Evolutionary conservation across 64 coral and sea anemone species (phyloP).

Genomic region (Montipora sp.): DNA sequence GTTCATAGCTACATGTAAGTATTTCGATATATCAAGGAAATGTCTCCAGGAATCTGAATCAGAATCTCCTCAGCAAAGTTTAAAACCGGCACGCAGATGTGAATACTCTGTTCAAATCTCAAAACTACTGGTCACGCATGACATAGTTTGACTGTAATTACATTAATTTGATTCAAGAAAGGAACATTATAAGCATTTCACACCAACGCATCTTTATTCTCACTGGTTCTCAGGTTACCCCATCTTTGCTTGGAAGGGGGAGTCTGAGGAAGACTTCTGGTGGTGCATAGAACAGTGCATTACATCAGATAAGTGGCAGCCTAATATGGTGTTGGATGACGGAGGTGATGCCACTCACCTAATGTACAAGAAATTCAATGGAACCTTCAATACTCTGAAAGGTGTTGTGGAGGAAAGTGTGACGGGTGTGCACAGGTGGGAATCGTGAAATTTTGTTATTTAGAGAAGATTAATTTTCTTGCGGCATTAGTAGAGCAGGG

Average conservation of each 20-base stretch:
- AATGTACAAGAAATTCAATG: constrained; percentile 99
- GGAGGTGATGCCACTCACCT: constrained; percentile 99
- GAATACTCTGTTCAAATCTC: too few relatives aligned
- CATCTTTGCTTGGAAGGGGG: constrained; percentile 99
- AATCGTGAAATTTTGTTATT: too few relatives aligned
- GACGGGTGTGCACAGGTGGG: constrained; percentile 96
- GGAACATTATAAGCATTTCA: too few relatives aligned
- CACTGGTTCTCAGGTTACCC: constrained; percentile 76
- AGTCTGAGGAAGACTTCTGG: constrained; percentile 99
- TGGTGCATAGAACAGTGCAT: constrained; percentile 99
- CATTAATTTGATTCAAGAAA: too few relatives aligned
- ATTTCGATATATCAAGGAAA: too few relatives aligned
- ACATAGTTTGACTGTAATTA: too few relatives aligned
- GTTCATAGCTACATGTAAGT: too few relatives aligned
- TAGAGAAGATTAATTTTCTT: not conserved
- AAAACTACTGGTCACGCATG: too few relatives aligned
- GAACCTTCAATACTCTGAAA: constrained; percentile 94
- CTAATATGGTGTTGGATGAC: constrained; percentile 99
- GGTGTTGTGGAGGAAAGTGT: constrained; percentile 99
- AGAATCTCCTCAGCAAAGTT: too few relatives aligned
- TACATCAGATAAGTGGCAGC: constrained; percentile 87
- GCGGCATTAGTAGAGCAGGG: too few relatives aligned
- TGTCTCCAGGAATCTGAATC: too few relatives aligned
- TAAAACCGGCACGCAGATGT: too few relatives aligned
- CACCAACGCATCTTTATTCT: not conserved